Evolutionary conservation across 2,888 invertebrate genomes (phyloP).

Genomic region (Pollenia amentaria): DNA sequence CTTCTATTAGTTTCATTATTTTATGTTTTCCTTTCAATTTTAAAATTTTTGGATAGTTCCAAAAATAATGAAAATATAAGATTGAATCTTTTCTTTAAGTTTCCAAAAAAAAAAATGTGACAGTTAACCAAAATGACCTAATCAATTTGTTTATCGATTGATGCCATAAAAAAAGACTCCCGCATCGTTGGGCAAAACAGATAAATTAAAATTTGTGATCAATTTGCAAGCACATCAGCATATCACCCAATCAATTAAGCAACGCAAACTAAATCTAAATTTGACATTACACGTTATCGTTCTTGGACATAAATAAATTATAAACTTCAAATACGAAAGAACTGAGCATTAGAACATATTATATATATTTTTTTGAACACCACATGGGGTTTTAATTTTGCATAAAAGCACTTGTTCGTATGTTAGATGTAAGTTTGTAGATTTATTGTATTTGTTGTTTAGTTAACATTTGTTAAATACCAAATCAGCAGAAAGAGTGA

Average conservation of each 20-base stretch:
- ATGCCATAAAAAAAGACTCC: constrained; percentile 14
- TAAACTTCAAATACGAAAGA: constrained; percentile 27
- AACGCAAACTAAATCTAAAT: constrained; percentile 47
- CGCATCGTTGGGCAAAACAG: constrained; percentile 1
- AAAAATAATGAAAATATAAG: too few species aligned
- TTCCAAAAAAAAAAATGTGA: background rate
- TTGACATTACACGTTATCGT: constrained; percentile 54
- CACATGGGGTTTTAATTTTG: constrained; percentile 57
- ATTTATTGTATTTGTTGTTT: constrained; percentile 26
- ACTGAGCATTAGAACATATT: constrained; percentile 19
- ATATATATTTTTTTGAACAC: constrained; percentile 20
- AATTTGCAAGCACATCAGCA: constrained; percentile 54
- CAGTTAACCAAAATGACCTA: constrained; percentile 12
- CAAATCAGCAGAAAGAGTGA: constrained; percentile 13
- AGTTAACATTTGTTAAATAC: constrained; percentile 43
- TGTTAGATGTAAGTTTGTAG: constrained; percentile 8
- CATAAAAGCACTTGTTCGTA: constrained; percentile 49
- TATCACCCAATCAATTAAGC: constrained; percentile 62
- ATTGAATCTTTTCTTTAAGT: background rate
- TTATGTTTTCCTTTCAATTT: too few species aligned
- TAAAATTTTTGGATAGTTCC: too few species aligned
- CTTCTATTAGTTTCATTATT: too few species aligned
- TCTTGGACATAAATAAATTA: constrained; percentile 55
- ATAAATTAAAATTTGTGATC: constrained; percentile 45
- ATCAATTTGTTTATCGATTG: background rate